Evolutionary conservation across 2,888 invertebrate genomes (phyloP).

Genomic region (Ceraclea dissimilis): DNA sequence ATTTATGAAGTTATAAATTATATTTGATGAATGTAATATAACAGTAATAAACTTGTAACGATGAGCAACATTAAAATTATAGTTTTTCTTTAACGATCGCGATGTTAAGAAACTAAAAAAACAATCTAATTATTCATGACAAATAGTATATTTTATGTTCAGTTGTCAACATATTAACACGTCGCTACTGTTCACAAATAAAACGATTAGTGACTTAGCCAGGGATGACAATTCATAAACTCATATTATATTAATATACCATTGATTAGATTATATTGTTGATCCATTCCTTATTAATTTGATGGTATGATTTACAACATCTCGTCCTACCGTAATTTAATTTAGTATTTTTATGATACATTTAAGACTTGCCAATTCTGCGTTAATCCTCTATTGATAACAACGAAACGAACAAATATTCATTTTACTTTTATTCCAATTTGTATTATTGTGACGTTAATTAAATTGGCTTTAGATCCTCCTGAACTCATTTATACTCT

Average conservation of each 20-base stretch:
- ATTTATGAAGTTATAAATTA: not conserved
- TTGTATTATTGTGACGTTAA: too few relatives aligned
- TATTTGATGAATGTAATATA: not conserved
- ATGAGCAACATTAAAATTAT: not conserved
- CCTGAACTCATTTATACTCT: too few relatives aligned
- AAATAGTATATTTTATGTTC: conserved; percentile 4
- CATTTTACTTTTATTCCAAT: too few relatives aligned
- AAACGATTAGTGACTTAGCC: conserved; percentile 14
- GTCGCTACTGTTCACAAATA: conserved; percentile 13
- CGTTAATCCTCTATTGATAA: too few relatives aligned
- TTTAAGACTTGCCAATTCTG: too few relatives aligned
- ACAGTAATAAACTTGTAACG: not conserved
- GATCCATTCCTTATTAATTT: too few relatives aligned
- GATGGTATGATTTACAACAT: too few relatives aligned
- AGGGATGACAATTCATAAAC: conserved; percentile 1
- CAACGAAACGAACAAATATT: too few relatives aligned
- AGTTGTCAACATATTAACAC: conserved; percentile 10
- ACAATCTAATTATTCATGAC: not conserved
- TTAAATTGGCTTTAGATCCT: too few relatives aligned
- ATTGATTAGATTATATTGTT: too few relatives aligned
- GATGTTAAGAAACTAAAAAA: not conserved
- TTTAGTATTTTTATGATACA: too few relatives aligned
- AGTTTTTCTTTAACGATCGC: not conserved
- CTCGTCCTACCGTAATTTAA: too few relatives aligned
- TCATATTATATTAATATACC: not conserved